phyloP scores from a whole-genome alignment of 2,888 invertebrate genomes.

The Acholoe squamosa region DNA sequence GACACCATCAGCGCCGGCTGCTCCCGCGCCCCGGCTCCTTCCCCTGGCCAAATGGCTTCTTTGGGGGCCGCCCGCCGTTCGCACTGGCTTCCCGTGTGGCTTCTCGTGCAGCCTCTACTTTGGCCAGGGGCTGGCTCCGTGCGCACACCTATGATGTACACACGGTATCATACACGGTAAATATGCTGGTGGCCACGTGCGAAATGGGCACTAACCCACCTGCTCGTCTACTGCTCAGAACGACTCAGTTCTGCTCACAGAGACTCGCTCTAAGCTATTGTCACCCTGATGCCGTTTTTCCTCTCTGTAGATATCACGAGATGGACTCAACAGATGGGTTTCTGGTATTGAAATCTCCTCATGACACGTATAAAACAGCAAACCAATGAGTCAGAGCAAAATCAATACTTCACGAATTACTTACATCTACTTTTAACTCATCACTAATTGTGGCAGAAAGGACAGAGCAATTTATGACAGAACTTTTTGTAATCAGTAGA shows the following conservation, averaged over 20 bases:
- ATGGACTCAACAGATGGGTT: too few species aligned
- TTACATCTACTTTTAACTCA: too few species aligned
- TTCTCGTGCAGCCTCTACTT: not conserved
- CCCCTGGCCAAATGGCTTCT: conserved; percentile 28
- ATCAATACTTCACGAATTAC: too few species aligned
- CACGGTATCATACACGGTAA: not conserved
- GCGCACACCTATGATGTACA: not conserved
- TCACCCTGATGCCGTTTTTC: not conserved
- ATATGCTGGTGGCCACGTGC: not conserved
- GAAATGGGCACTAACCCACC: not conserved
- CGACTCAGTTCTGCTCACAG: not conserved
- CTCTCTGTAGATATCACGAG: too few species aligned
- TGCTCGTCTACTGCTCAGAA: not conserved
- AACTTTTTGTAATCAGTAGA: not conserved
- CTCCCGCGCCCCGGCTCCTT: not conserved
- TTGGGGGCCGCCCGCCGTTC: not conserved
- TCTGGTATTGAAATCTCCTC: too few species aligned
- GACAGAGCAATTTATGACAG: not conserved
- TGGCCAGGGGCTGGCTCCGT: not conserved
- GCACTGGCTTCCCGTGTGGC: not conserved
- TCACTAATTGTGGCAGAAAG: not conserved
- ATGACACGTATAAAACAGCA: too few species aligned
- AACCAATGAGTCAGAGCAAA: too few species aligned
- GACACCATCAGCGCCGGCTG: conserved; percentile 1
- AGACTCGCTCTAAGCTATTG: not conserved